Conservation (phyloP, 37 sponge, comb jelly and placozoan genomes). For the Diacarnus erythraeanus region DNA sequence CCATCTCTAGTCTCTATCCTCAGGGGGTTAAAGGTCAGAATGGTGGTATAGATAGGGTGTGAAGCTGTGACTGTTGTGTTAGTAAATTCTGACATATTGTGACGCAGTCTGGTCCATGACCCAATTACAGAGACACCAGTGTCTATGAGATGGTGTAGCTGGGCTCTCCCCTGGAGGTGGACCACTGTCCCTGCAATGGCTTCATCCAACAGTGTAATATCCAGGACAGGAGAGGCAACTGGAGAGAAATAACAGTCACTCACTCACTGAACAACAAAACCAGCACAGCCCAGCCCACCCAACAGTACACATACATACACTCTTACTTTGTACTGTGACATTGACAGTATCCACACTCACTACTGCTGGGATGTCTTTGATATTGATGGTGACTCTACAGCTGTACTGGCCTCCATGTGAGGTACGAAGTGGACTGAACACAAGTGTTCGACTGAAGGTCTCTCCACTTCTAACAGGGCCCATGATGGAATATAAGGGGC, state of each 20-base stretch:
- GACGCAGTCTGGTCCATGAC: conserved; percentile 10
- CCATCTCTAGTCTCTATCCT: background rate
- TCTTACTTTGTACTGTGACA: conserved; percentile 36
- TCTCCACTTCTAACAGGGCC: background rate
- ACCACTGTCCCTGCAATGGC: conserved; percentile 3
- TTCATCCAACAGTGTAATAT: background rate
- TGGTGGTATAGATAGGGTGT: background rate
- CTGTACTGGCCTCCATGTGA: conserved; percentile 47
- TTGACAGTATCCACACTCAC: background rate
- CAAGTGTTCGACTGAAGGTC: background rate
- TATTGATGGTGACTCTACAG: conserved; percentile 15
- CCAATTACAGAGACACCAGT: conserved; percentile 18
- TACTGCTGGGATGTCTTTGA: background rate
- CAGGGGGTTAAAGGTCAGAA: background rate
- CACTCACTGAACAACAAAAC: background rate
- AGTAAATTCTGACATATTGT: background rate
- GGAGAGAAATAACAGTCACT: background rate
- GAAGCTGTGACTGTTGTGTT: background rate
- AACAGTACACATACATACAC: background rate
- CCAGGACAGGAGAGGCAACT: conserved; percentile 16
- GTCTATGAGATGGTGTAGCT: conserved; percentile 11
- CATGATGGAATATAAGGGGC: background rate
- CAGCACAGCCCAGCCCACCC: background rate
- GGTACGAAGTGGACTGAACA: conserved; percentile 21
- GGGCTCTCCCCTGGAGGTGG: background rate